A percentile compares a stretch with the other conserved stretches of the same genome.
Evolutionary conservation across 2,888 invertebrate species (phyloP).

Genomic region (Meiosimyza decipiens): DNA sequence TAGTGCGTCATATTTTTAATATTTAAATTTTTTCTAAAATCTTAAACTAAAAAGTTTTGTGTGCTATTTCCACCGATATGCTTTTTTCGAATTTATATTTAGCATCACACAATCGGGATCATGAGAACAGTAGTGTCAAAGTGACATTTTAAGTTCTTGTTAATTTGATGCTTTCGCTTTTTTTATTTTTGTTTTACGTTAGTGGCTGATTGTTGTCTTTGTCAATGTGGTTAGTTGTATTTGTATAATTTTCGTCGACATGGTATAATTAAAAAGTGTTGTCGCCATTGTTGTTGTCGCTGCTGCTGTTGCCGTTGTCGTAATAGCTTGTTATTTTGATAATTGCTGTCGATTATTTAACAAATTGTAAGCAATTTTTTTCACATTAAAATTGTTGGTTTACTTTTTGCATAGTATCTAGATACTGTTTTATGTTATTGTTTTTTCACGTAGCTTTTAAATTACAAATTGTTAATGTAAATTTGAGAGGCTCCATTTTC

Average conservation of each 20-base stretch:
- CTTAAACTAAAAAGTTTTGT: too few relatives aligned
- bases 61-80: too few relatives aligned
- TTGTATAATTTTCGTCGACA: slow-evolving; percentile 37
- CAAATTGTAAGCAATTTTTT: slow-evolving; percentile 31
- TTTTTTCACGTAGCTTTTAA: background rate
- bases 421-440: background rate
- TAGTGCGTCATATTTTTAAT: too few relatives aligned
- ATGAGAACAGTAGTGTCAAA: too few relatives aligned
- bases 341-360: slow-evolving; percentile 37
- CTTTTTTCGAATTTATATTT: too few relatives aligned
- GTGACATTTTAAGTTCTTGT: background rate
- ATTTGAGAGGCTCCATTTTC: background rate
- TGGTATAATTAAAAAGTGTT: slow-evolving; percentile 4
- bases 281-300: slow-evolving; percentile 31
- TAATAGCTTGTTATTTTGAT: slow-evolving; percentile 34
- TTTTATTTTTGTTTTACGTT: slow-evolving; percentile 33
- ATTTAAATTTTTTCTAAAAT: too few relatives aligned
- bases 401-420: slow-evolving; percentile 9
- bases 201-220: slow-evolving; percentile 28
- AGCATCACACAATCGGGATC: too few relatives aligned
- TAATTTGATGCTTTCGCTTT: background rate
- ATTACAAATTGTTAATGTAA: background rate
- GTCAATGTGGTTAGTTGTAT: background rate
- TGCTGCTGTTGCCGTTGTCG: slow-evolving; percentile 30
- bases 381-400: slow-evolving; percentile 27